phyloP scores from a whole-genome alignment of 2,888 invertebrate genomes.

The Horisme vitalbata region DNA sequence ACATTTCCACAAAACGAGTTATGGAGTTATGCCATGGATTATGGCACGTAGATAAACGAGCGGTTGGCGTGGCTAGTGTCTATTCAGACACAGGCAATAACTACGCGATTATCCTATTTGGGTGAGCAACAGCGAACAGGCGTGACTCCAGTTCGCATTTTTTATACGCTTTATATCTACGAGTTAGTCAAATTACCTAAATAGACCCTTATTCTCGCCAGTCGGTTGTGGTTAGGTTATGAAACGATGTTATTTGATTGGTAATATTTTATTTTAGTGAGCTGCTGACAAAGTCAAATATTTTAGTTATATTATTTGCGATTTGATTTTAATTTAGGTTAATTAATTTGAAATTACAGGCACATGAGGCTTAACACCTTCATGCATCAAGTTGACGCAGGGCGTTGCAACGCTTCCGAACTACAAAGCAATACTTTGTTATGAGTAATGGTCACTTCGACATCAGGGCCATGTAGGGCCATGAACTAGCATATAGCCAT shows the following conservation, averaged over 20 bases:
- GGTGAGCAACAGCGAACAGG: conserved; percentile 63
- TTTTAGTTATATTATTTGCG: too few relatives aligned
- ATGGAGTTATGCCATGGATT: conserved; percentile 51
- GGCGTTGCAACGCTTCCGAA: too few relatives aligned
- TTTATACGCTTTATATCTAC: conserved; percentile 54
- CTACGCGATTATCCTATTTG: conserved; percentile 75
- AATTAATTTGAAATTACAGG: too few relatives aligned
- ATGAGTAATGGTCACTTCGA: too few relatives aligned
- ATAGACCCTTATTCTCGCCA: conserved; percentile 24
- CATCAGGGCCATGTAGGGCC: too few relatives aligned
- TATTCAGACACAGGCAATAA: conserved; percentile 74
- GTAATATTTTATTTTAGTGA: conserved; percentile 10
- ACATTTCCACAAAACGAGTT: conserved; percentile 63
- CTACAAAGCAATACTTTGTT: too few relatives aligned
- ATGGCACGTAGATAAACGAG: conserved; percentile 75
- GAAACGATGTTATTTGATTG: conserved; percentile 20
- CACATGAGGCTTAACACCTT: too few relatives aligned
- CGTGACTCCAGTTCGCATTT: conserved; percentile 64
- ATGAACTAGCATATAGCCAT: too few relatives aligned
- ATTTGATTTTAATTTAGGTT: too few relatives aligned
- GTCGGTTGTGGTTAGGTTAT: conserved; percentile 20
- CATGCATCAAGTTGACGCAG: too few relatives aligned
- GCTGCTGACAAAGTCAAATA: conserved; percentile 2
- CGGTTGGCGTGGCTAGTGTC: conserved; percentile 76
- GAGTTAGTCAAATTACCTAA: conserved; percentile 51